Percentiles rank a stretch among this genome's conserved stretches.
Evolutionary conservation across 2,113 vertebrate species (phyloP).

Genomic region (Sinocyclocheilus grahami): DNA sequence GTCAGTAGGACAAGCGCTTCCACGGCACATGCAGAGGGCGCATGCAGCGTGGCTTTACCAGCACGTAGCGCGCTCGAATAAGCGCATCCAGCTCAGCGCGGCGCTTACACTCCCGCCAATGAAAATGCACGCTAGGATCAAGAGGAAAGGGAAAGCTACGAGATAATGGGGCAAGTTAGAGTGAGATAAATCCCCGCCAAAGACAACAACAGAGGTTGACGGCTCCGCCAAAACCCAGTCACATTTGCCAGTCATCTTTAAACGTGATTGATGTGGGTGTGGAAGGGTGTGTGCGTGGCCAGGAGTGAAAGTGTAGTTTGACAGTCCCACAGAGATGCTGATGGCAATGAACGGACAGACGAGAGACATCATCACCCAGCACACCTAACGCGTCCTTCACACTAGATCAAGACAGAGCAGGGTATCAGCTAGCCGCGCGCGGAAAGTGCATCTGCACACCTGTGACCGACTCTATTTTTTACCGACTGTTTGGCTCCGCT

Average conservation of each 20-base stretch:
- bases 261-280: constrained; percentile 74
- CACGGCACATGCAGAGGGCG: constrained; percentile 76
- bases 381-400: constrained; percentile 33
- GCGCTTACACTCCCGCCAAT: constrained; percentile 69
- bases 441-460: constrained; percentile 40
- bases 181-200: constrained; percentile 62
- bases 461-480: constrained; percentile 30
- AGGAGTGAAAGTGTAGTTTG: constrained; percentile 54
- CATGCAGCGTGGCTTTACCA: constrained; percentile 73
- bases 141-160: constrained; percentile 56
- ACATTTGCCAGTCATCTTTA: constrained; percentile 72
- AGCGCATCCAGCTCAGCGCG: constrained; percentile 68
- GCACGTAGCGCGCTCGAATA: constrained; percentile 66
- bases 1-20: constrained; percentile 79
- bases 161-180: constrained; percentile 56
- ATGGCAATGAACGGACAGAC: constrained; percentile 14
- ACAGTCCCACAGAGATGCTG: constrained; percentile 41
- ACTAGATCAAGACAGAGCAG: constrained; percentile 30
- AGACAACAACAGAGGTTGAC: constrained; percentile 66
- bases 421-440: constrained; percentile 52
- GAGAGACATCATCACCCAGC: constrained; percentile 56
- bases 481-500: constrained; percentile 41
- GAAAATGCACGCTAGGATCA: constrained; percentile 65
- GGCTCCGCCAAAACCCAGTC: constrained; percentile 61
- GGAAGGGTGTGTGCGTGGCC: constrained; percentile 67